phyloP scores from a whole-genome alignment of 2,888 invertebrate genomes.

The Drosophila fungiperda region DNA sequence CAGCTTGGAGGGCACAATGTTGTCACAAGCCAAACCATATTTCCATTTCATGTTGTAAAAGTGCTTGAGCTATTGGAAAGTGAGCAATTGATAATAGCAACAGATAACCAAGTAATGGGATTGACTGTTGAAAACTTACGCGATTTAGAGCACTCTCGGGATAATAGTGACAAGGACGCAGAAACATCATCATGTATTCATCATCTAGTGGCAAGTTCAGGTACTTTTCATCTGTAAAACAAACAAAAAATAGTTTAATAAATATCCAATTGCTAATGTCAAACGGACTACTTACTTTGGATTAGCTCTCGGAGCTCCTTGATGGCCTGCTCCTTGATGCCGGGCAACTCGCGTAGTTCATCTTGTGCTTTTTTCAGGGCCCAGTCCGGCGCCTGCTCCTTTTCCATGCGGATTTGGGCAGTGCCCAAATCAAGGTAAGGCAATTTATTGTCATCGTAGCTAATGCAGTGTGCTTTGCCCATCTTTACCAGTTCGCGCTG shows the following conservation, averaged over 20 bases:
- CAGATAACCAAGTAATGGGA: background rate
- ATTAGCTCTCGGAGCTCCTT: conserved; percentile 86
- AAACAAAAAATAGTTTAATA: background rate
- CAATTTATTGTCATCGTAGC: conserved; percentile 86
- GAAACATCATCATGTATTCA: conserved; percentile 90
- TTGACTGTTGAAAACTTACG: conserved; percentile 85
- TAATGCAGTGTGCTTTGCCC: conserved; percentile 82
- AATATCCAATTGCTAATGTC: background rate
- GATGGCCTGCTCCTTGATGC: conserved; percentile 87
- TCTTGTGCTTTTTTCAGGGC: conserved; percentile 88
- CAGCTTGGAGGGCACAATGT: conserved; percentile 88
- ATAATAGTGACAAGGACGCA: conserved; percentile 95
- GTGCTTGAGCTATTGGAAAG: conserved; percentile 87
- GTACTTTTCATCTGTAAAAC: conserved; percentile 87
- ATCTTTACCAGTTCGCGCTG: conserved; percentile 64
- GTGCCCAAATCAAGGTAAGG: conserved; percentile 89
- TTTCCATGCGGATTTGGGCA: conserved; percentile 88
- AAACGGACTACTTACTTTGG: conserved; percentile 84
- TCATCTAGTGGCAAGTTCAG: conserved; percentile 89
- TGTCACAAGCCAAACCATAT: conserved; percentile 87
- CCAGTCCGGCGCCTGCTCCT: conserved; percentile 87
- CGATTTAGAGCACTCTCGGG: conserved; percentile 91
- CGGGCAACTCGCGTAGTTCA: conserved; percentile 91
- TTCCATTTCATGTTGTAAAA: conserved; percentile 89
- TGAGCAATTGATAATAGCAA: background rate